Evolutionary conservation across 23 tunicate species (phyloP), one percentile per base, ranked within the genome.

Genomic region (Styela plicata): DNA sequence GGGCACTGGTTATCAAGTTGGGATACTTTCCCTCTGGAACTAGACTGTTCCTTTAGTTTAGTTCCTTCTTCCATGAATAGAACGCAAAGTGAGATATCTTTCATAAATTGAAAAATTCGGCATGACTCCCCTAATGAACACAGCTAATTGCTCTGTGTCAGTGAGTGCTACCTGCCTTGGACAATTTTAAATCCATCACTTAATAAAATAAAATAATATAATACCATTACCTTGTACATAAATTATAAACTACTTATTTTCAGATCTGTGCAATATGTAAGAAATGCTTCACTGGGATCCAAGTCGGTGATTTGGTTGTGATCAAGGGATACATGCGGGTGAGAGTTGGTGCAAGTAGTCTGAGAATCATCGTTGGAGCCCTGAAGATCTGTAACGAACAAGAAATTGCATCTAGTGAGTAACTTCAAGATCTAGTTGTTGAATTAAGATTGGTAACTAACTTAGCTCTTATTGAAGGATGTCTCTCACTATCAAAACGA

Each of bases 41-140:
- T n/a, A n/a, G n/a, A n/a, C 64, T 57, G 79, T 74, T 74, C 79
- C 79, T 74, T 74, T 74, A 16, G 79, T 74, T 74, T 64, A 26
- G 63, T n/a, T n/a, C n/a, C n/a, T n/a, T n/a, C n/a, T n/a, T n/a
- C 79, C 64, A 29, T 74, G 79, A 31, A 74, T 29, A 23, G 79
- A 74, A 74, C 79, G 82, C 82, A 78, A 78, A 78, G 82, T 53
- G 28, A 78, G 82, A 78, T 78, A 78, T 78, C 53, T 73, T 33
- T 78, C 82, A 30, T 53, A 78, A 78, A 78, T 78, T 73, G 23
- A 44, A 57, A 57, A 78, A 30, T 53, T 73, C 28, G 73, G 27
- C 82, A 78, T 78, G 24, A 78, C 82, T 57, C 82, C 82, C 73
- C 82, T 78, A 33, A 57, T 78, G 53, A 78, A 78, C 82, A 78